A percentile compares a stretch with the other conserved stretches of the same genome.
phyloP scores from a whole-genome alignment of 2,888 invertebrate species.

The Encarsia formosa region DNA sequence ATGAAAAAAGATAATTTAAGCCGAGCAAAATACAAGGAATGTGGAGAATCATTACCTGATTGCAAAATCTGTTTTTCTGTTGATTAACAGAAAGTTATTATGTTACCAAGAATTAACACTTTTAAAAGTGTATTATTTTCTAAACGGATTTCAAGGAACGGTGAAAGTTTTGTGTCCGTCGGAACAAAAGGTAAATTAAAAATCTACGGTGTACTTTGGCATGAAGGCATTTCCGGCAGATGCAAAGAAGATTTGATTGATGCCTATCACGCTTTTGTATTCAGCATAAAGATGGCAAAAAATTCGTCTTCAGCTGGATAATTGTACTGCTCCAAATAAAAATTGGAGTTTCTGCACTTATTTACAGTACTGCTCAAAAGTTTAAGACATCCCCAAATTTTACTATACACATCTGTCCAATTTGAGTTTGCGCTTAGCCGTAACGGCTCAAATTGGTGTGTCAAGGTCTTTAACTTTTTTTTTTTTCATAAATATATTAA shows the following conservation, averaged over 20 bases:
- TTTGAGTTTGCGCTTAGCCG: too few relatives aligned
- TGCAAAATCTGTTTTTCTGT: neutral
- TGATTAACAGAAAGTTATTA: conserved; percentile 11
- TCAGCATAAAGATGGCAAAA: neutral
- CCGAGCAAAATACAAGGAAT: conserved; percentile 3
- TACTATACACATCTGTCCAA: too few relatives aligned
- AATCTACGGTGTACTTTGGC: conserved; percentile 3
- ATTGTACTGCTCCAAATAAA: conserved; percentile 9
- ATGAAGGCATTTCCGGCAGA: conserved; percentile 9
- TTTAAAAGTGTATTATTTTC: conserved; percentile 7
- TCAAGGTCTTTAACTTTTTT: too few relatives aligned
- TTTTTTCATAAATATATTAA: too few relatives aligned
- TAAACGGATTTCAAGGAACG: neutral
- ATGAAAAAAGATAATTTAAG: neutral
- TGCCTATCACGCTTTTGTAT: conserved; percentile 3
- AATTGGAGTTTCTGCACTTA: conserved; percentile 10
- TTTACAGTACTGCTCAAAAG: too few relatives aligned
- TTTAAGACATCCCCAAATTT: too few relatives aligned
- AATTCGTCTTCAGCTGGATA: conserved; percentile 7
- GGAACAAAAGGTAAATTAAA: neutral
- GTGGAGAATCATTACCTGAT: neutral
- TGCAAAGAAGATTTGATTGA: conserved; percentile 10
- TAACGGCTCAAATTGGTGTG: too few relatives aligned
- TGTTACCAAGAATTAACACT: conserved; percentile 6
- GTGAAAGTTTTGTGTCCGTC: conserved; percentile 12